phyloP scores from a whole-genome alignment of 2,888 invertebrate species.

The Cataglyphis altisquamis region DNA sequence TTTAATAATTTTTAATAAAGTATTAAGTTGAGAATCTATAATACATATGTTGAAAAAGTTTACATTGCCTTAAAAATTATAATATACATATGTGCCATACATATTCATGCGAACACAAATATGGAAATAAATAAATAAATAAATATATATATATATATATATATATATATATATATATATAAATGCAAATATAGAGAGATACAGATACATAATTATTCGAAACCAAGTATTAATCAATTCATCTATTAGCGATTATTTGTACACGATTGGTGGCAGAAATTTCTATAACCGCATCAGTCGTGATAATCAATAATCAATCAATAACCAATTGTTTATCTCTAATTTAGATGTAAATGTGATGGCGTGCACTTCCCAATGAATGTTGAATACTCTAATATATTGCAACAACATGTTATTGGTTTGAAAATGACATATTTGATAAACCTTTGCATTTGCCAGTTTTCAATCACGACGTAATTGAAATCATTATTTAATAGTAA shows the following conservation, averaged over 20 bases:
- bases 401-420: conserved; percentile 23
- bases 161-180: neutral
- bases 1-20: neutral
- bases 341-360: conserved; percentile 44
- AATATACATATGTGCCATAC: neutral
- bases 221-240: conserved; percentile 26
- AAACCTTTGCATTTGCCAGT: neutral
- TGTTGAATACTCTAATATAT: conserved; percentile 18
- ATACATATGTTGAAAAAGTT: neutral
- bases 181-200: neutral
- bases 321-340: conserved; percentile 29
- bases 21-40: neutral
- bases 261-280: conserved; percentile 11
- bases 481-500: conserved; percentile 30
- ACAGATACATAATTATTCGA: neutral
- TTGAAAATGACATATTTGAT: conserved; percentile 36
- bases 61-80: neutral
- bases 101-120: neutral
- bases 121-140: neutral
- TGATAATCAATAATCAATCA: conserved; percentile 18
- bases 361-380: conserved; percentile 4
- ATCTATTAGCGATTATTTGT: conserved; percentile 31
- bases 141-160: too few species aligned
- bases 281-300: conserved; percentile 22
- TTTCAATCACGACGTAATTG: conserved; percentile 30